A percentile compares a stretch with the other conserved stretches of the same genome.
Evolutionary conservation across 2,888 invertebrate genomes (phyloP).

Genomic region (Volucella inflata): DNA sequence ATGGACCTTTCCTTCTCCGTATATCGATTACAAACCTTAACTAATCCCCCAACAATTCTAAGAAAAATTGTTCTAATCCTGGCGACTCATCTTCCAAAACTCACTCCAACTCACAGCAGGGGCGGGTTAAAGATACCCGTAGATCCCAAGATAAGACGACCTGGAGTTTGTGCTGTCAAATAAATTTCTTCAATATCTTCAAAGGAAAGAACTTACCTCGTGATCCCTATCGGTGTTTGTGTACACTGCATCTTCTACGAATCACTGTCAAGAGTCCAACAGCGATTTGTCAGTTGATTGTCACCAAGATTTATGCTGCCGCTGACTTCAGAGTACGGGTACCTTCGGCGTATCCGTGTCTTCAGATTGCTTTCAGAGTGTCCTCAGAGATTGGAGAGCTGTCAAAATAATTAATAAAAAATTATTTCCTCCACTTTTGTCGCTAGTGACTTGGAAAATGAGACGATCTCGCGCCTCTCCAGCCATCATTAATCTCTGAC

Average conservation of each 20-base stretch:
- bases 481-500: slow-evolving; percentile 72
- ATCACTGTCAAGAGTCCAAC: slow-evolving; percentile 52
- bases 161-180: not conserved
- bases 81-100: slow-evolving; percentile 35
- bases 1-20: too few relatives aligned
- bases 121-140: slow-evolving; percentile 3
- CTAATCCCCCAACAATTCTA: too few relatives aligned
- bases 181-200: slow-evolving; percentile 31
- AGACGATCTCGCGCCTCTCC: slow-evolving; percentile 62
- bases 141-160: slow-evolving; percentile 5
- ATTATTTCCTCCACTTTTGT: slow-evolving; percentile 51
- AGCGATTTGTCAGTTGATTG: slow-evolving; percentile 73
- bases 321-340: slow-evolving; percentile 33
- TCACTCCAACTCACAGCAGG: slow-evolving; percentile 35
- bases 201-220: slow-evolving; percentile 26
- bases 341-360: too few relatives aligned
- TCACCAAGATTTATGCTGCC: slow-evolving; percentile 67
- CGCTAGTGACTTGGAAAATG: slow-evolving; percentile 71
- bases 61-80: slow-evolving; percentile 18
- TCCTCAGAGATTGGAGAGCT: slow-evolving; percentile 2
- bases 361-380: too few relatives aligned
- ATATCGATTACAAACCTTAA: too few relatives aligned
- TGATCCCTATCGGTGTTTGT: slow-evolving; percentile 44
- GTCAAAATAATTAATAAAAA: slow-evolving; percentile 75
- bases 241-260: slow-evolving; percentile 44